Percentiles rank a stretch among this genome's conserved stretches.
These are phyloP conservation scores for Triplophysa rosa DNA, from an alignment of 2,113 vertebrate genomes.

Conservation along the genomic window DNA sequence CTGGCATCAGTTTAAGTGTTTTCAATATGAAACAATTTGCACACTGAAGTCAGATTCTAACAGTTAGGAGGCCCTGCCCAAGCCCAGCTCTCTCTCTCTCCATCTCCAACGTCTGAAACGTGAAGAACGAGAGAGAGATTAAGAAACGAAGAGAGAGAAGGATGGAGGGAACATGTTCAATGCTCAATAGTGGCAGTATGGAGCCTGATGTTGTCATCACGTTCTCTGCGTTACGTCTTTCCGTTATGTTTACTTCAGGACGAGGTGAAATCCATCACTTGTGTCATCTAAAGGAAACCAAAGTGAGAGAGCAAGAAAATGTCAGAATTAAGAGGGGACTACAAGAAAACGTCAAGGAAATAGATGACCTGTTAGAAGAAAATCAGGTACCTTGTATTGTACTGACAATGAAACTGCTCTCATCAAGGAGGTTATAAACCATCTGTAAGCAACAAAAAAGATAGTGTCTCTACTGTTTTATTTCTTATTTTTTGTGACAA, in stretches of 20 bases:
- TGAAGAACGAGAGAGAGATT: constrained; percentile 47
- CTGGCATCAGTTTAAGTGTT: constrained; percentile 70
- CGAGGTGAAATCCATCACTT: constrained; percentile 90
- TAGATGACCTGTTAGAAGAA: not conserved
- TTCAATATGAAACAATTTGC: constrained; percentile 85
- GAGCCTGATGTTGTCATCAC: constrained; percentile 63
- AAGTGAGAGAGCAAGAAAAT: not conserved
- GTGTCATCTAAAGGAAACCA: constrained; percentile 83
- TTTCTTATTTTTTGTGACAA: not conserved
- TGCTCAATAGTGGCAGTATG: constrained; percentile 65
- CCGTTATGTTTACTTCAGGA: constrained; percentile 83
- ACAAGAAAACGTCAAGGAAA: too few species aligned
- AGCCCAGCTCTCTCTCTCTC: constrained; percentile 61
- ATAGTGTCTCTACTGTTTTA: too few species aligned
- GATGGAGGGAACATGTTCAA: constrained; percentile 58
- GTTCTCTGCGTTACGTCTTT: not conserved
- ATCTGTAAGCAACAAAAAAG: constrained; percentile 72
- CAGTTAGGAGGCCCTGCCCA: constrained; percentile 76
- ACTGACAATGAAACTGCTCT: constrained; percentile 94
- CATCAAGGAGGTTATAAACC: constrained; percentile 96
- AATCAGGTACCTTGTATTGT: constrained; percentile 85
- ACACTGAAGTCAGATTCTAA: constrained; percentile 84
- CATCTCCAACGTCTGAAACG: constrained; percentile 43
- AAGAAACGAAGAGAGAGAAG: constrained; percentile 49
- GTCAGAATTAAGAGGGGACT: too few species aligned